Evolutionary conservation across 2,113 vertebrate species (phyloP), one percentile per base, ranked within the genome.

Genomic region (Campylomormyrus numenius): DNA sequence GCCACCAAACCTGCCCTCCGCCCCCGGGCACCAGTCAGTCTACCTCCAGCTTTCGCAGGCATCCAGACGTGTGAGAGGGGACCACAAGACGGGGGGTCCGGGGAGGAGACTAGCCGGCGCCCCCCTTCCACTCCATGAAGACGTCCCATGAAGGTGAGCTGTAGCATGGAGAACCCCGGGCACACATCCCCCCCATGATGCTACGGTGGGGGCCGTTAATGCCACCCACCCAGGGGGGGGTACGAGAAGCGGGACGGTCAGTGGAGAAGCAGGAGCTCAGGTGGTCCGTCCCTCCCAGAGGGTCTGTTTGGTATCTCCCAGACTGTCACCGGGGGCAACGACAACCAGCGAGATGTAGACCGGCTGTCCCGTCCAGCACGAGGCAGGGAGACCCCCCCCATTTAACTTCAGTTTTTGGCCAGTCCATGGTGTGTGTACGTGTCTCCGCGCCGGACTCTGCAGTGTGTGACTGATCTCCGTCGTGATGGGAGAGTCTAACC

Each of bases 381-480:
- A 31, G 62, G n/a, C 62, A 50, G 48, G 85, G 85, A n/a, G n/a
- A 86, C 4, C 85, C 48, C 46, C 46, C n/a, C n/a, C 80, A 21
- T 13, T 45, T 39, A 45, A 46, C 5, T 35, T 87, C 13, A 13
- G 50, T 86, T 24, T 86, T 3, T 31, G 45, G 24, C 31, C 48
- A 19, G 50, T 53, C 85, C 2, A 6, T 19, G 45, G 45, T 80
- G 66, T 89, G 85, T 27, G 27, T 87, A 15, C 48, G 70, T 58
- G 48, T 56, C 5, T 74, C 46, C 42, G 11, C 2, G 48, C 99
- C 98, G 98, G 98, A 99, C 98, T 99, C 98, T 6, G 70, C 11
- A 35, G 70, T 42, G 62, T 70, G n/a, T 70, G n/a, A 70, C 62
- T 27, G n/a, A 31, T 70, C 62, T 70, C 58, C n/a, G 0, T 74